Base-by-base conservation (phyloP, 2,888 invertebrate species). In the Ennomos quercinarius region DNA sequence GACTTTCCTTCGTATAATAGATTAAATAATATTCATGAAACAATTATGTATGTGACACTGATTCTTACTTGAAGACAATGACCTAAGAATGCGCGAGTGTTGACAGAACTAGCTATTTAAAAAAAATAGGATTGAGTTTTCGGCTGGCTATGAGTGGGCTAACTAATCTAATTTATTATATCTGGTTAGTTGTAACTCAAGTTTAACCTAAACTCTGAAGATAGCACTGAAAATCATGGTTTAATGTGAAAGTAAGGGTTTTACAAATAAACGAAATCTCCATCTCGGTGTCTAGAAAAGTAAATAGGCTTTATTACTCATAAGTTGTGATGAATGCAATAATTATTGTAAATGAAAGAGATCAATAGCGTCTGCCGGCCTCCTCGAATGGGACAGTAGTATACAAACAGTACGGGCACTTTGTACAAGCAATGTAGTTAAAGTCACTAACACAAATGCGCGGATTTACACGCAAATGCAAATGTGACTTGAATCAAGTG, bases 51-150 rank as follows among this genome's bases (percentile, higher is more conserved):
- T 27, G 37, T 42, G 39, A 51, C 57, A 39, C 41, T 53, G 59
- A 44, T 55, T 57, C 44, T 45, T 37, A 56, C 45, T 50, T 43
- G 43, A 55, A 45, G 56, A 64, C 63, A 66, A 68, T 64, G 61
- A 61, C 13, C 35, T 11, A 34, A 42, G 41, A 49, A n/a, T 37
- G 17, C 36, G 39, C 43, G 52, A 53, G 51, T 55, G 38, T 51
- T 44, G 57, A 52, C 57, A 55, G 51, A 49, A 51, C 41, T 49
- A n/a, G 44, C 10, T 49, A 41, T 38, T 8, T 4, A 3, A 8
- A 10, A 10, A 17, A 27, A 3, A 27, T 27, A 17, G 27, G 27
- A 27, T 27, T 27, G 27, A 27, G 34, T 34, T 39, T 17, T 44
- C 5, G 39, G 36, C 13, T 35, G 41, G 35, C 36, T 39, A 3